A percentile compares a stretch with the other conserved stretches of the same genome.
Conservation (phyloP, 2,113 vertebrate species). For the Aplodontia rufa region DNA sequence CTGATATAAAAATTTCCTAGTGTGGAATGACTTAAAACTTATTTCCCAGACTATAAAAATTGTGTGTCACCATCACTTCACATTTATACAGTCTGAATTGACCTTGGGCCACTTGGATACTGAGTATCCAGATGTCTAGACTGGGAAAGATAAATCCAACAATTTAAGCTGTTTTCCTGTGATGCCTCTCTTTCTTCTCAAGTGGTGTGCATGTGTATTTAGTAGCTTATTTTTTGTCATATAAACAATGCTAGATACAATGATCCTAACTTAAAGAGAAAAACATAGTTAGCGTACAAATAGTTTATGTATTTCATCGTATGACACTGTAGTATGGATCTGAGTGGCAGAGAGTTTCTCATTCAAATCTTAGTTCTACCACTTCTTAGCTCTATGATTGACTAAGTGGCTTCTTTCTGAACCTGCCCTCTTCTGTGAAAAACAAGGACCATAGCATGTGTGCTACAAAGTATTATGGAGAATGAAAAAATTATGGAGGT, state of each 20-base stretch:
- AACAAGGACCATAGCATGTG: neutral
- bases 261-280: neutral
- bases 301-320: neutral
- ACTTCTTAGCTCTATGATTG: neutral
- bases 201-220: neutral
- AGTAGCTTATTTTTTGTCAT: neutral
- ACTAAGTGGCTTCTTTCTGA: neutral
- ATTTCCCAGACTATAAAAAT: neutral
- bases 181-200: neutral
- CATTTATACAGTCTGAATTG: neutral
- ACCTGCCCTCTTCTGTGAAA: neutral
- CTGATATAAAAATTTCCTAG: neutral
- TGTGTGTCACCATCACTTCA: neutral
- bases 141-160: neutral
- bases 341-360: neutral
- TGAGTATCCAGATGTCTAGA: neutral
- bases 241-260: neutral
- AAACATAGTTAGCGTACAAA: neutral
- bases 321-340: neutral
- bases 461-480: neutral
- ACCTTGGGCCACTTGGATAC: neutral
- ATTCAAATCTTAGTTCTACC: neutral
- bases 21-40: neutral
- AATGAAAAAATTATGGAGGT: neutral
- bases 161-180: neutral